A percentile compares a stretch with the other conserved stretches of the same genome.
Conservation (phyloP, 2,113 vertebrate genomes). For the Melanerpes aurifrons region DNA sequence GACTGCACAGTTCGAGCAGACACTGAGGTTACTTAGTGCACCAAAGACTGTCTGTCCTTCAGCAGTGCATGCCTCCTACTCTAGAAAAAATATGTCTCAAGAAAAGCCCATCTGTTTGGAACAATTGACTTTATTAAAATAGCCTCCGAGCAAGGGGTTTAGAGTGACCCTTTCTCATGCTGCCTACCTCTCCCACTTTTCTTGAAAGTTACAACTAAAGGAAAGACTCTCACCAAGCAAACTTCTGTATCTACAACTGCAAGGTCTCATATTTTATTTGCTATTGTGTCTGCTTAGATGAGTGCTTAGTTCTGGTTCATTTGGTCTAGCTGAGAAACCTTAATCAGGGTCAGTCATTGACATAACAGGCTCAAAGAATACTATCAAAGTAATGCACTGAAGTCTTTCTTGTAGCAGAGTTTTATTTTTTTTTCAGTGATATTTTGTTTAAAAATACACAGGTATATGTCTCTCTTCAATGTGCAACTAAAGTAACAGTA, state of each 20-base stretch:
- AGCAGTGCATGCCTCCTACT: neutral
- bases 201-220: neutral
- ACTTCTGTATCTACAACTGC: neutral
- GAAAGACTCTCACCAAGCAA: neutral
- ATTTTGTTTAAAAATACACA: neutral
- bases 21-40: neutral
- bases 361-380: neutral
- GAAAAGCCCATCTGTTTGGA: neutral
- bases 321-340: neutral
- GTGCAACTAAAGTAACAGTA: neutral
- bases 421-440: neutral
- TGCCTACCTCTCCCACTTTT: neutral
- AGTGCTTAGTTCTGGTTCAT: neutral
- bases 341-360: neutral
- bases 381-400: neutral
- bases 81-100: neutral
- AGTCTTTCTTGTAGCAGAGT: neutral
- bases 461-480: neutral
- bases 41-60: neutral
- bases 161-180: no score
- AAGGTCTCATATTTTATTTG: neutral
- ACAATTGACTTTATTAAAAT: neutral
- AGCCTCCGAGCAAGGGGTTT: neutral
- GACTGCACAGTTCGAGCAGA: neutral
- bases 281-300: neutral